Conservation (phyloP, 2,113 vertebrate species). For the Tachysurus vachellii region DNA sequence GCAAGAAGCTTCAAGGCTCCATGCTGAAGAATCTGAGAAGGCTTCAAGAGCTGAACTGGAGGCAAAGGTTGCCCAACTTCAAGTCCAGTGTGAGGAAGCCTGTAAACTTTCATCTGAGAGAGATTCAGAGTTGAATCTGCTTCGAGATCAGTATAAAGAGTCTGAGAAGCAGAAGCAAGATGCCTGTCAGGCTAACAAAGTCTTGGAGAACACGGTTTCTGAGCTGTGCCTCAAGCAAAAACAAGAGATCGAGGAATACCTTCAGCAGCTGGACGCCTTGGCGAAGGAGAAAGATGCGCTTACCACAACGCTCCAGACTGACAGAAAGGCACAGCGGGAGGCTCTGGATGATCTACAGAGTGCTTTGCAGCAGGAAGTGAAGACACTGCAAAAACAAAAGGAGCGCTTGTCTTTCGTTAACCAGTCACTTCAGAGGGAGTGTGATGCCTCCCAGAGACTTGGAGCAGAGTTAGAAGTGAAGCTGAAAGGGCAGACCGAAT, state of each 20-base stretch:
- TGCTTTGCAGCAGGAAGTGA: constrained; percentile 57
- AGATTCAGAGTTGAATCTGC: constrained; percentile 37
- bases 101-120: constrained; percentile 14
- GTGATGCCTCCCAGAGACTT: constrained; percentile 68
- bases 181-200: not conserved
- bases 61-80: constrained; percentile 56
- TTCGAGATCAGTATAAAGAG: constrained; percentile 41
- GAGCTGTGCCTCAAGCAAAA: constrained; percentile 17
- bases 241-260: not conserved
- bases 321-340: constrained; percentile 12
- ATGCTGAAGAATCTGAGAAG: constrained; percentile 28
- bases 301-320: not conserved
- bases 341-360: not conserved
- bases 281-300: constrained; percentile 29
- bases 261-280: not conserved
- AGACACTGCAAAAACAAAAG: constrained; percentile 69
- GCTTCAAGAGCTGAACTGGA: constrained; percentile 69
- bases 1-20: constrained; percentile 1
- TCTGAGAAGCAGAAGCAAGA: constrained; percentile 25
- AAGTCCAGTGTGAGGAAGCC: constrained; percentile 17
- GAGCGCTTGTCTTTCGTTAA: constrained; percentile 60
- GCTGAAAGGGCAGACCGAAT: constrained; percentile 66
- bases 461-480: constrained; percentile 73
- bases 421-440: constrained; percentile 69
- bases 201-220: not conserved